phyloP scores from a whole-genome alignment of 1,140 invertebrate genomes.

The Palaemon carinicauda region DNA sequence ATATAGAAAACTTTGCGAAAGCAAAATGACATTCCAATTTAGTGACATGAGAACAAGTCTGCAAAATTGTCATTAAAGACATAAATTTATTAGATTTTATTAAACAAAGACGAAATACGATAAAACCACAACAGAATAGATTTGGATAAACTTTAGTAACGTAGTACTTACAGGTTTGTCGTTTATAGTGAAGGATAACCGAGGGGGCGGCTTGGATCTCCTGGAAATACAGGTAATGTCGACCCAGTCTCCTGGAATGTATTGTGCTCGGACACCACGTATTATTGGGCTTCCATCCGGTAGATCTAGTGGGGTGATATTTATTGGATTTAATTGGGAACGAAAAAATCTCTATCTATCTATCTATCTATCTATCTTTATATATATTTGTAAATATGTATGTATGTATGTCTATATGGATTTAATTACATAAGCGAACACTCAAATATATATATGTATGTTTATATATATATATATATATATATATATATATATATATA shows the following conservation, averaged over 20 bases:
- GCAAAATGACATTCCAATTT: no score
- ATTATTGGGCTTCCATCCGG: constrained; percentile 7
- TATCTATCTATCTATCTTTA: no score
- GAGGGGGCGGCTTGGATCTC: not conserved
- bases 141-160: not conserved
- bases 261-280: not conserved
- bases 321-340: no score
- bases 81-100: no score
- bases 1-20: no score
- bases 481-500: not conserved
- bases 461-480: not conserved
- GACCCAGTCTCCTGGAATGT: constrained; percentile 17
- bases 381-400: not conserved
- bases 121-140: no score
- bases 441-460: not conserved
- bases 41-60: no score
- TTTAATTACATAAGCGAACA: not conserved
- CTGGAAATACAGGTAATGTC: constrained; percentile 23
- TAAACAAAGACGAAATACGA: no score
- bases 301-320: not conserved
- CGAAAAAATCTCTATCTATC: no score
- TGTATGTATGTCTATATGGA: not conserved
- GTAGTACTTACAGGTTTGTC: not conserved
- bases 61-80: no score
- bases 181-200: constrained; percentile 8